These are phyloP conservation scores for Apeira syringaria DNA, from an alignment of 2,888 invertebrate genomes.

Conservation along the genomic window DNA sequence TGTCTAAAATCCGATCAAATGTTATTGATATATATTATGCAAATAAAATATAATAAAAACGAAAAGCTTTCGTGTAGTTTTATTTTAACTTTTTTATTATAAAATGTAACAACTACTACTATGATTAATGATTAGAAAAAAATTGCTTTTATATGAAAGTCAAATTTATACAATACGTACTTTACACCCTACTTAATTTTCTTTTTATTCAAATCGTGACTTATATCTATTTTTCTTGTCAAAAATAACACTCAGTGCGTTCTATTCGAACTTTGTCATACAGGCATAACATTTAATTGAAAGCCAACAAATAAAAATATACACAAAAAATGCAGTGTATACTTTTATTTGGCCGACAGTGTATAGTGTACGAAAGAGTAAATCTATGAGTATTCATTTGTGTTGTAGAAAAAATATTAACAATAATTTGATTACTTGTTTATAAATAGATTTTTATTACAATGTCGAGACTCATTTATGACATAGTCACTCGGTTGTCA, in stretches of 20 bases:
- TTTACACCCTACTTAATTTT: conserved; percentile 6
- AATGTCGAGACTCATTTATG: conserved; percentile 9
- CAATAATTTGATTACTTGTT: conserved; percentile 27
- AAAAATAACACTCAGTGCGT: conserved; percentile 38
- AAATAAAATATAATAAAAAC: too few relatives aligned
- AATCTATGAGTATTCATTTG: conserved; percentile 30
- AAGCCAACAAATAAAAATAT: conserved; percentile 12
- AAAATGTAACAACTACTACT: conserved; percentile 8
- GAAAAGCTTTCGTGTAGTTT: not conserved
- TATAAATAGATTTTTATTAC: conserved; percentile 20
- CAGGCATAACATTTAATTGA: conserved; percentile 17
- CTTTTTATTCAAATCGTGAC: conserved; percentile 26
- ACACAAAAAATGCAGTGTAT: not conserved
- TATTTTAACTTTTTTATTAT: too few relatives aligned
- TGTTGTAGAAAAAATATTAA: conserved; percentile 44
- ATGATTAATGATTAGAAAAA: conserved; percentile 5
- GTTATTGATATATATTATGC: too few relatives aligned
- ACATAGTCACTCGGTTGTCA: too few relatives aligned
- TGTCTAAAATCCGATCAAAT: too few relatives aligned
- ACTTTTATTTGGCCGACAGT: conserved; percentile 28
- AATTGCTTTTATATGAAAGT: conserved; percentile 10
- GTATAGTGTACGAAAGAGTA: conserved; percentile 20
- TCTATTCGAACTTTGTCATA: conserved; percentile 23
- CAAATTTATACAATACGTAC: conserved; percentile 13
- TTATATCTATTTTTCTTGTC: conserved; percentile 30